Evolutionary conservation across 2,888 invertebrate genomes (phyloP).

Genomic region (Eristalis arbustorum): DNA sequence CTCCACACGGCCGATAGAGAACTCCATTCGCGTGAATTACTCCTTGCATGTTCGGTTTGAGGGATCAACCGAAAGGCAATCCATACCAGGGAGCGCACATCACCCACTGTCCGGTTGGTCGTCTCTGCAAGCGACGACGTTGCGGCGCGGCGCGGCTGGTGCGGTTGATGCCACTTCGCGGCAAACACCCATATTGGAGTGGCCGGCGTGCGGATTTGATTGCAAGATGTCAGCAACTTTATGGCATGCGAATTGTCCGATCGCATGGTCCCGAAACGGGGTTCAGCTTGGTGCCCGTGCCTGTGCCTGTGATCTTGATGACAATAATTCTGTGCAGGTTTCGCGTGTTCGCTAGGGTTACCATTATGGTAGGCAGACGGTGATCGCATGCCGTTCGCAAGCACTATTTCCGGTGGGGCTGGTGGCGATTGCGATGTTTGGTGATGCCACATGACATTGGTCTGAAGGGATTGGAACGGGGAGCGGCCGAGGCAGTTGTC

Average conservation of each 20-base stretch:
- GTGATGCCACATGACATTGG: slow-evolving; percentile 53
- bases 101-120: slow-evolving; percentile 42
- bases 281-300: slow-evolving; percentile 5
- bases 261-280: slow-evolving; percentile 55
- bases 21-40: slow-evolving; percentile 67
- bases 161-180: slow-evolving; percentile 48
- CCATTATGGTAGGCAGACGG: slow-evolving; percentile 14
- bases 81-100: slow-evolving; percentile 57
- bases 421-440: slow-evolving; percentile 5
- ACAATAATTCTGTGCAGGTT: slow-evolving; percentile 69
- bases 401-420: slow-evolving; percentile 52
- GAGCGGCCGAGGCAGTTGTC: neutral
- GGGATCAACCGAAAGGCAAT: slow-evolving; percentile 56
- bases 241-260: slow-evolving; percentile 70
- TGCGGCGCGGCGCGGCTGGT: neutral
- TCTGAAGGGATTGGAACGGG: neutral
- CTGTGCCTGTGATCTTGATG: slow-evolving; percentile 54
- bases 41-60: slow-evolving; percentile 66
- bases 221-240: slow-evolving; percentile 69
- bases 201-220: slow-evolving; percentile 60
- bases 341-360: slow-evolving; percentile 52
- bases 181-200: slow-evolving; percentile 35
- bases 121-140: neutral
- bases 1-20: slow-evolving; percentile 34
- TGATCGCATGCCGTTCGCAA: slow-evolving; percentile 63